Evolutionary conservation across 2,888 invertebrate species (phyloP).

Genomic region (Diogma glabrata): DNA sequence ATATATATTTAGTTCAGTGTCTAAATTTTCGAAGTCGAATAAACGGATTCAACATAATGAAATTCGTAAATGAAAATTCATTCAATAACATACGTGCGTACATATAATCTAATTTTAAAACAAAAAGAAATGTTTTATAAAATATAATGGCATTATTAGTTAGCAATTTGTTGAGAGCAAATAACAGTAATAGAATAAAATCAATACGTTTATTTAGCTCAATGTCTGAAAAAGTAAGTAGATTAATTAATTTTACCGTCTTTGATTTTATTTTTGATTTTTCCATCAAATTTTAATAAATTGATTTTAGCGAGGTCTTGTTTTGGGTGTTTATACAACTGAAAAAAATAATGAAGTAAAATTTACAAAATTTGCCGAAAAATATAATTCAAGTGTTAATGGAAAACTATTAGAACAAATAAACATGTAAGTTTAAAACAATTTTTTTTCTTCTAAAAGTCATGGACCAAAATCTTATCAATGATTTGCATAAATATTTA

Average conservation of each 20-base stretch:
- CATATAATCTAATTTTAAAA: conserved; percentile 1
- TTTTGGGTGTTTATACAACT: conserved; percentile 9
- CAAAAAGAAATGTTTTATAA: conserved; percentile 2
- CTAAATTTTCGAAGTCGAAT: no score
- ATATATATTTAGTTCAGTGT: no score
- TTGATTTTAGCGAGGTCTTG: conserved; percentile 9
- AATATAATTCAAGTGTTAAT: conserved; percentile 4
- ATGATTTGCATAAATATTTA: no score
- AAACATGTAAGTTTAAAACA: conserved; percentile 5
- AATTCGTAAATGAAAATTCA: no score
- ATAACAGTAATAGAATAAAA: no score
- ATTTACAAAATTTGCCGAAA: conserved; percentile 8
- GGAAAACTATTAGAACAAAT: conserved; percentile 10
- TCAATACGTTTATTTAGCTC: background rate
- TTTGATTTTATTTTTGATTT: background rate
- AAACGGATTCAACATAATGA: no score
- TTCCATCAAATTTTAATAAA: background rate
- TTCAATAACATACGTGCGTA: no score
- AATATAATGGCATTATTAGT: conserved; percentile 5
- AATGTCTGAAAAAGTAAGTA: conserved; percentile 6
- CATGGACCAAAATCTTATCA: no score
- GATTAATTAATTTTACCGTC: background rate
- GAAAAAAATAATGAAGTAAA: conserved; percentile 7
- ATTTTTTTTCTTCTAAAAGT: background rate
- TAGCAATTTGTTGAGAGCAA: background rate